Evolutionary conservation across 2,888 invertebrate genomes (phyloP), one percentile per base, ranked within the genome.

Genomic region (Thecophora atra): DNA sequence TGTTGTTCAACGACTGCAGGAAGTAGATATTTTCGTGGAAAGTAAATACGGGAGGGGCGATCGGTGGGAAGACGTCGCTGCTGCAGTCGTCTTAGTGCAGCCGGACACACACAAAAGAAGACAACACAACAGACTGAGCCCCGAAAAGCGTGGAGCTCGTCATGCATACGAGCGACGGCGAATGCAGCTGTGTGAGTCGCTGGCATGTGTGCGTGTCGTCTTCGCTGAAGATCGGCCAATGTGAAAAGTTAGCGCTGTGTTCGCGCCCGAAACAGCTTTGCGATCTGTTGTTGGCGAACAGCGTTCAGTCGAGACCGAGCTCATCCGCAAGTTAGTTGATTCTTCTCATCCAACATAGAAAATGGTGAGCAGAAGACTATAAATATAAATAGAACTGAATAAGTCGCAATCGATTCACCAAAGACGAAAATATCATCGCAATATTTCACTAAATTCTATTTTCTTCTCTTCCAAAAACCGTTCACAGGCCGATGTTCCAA

Each of bases 401-500:
- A 37, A n/a, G n/a, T n/a, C 37, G 11, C 37, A 37, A 1, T 65
- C n/a, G n/a, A n/a, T n/a, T n/a, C 52, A 30, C 24, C 58, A n/a
- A n/a, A n/a, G 15, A 54, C 67, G 68, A 56, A 71, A 68, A 19
- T 44, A 60, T 63, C 0, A 26, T 26, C 8, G 28, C 11, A n/a
- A 66, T 68, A 75, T 37, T 72, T 73, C 66, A 65, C 68, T 74
- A 62, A 76, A 66, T 65, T 37, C 77, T 77, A 76, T 72, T 77
- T 79, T 79, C 73, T 74, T 62, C 52, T 74, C 62, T 77, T 73
- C 88, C 91, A 90, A 73, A 76, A 74, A 74, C 71, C 72, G 76
- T 60, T 74, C 70, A 85, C 91, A 94, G 94, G 93, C 93, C 84
- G 85, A 95, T 89, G 91, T 95, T 87, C 92, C 91, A 89, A 92